phyloP scores from a whole-genome alignment of 2,113 vertebrate species.

The Raphicerus campestris region DNA sequence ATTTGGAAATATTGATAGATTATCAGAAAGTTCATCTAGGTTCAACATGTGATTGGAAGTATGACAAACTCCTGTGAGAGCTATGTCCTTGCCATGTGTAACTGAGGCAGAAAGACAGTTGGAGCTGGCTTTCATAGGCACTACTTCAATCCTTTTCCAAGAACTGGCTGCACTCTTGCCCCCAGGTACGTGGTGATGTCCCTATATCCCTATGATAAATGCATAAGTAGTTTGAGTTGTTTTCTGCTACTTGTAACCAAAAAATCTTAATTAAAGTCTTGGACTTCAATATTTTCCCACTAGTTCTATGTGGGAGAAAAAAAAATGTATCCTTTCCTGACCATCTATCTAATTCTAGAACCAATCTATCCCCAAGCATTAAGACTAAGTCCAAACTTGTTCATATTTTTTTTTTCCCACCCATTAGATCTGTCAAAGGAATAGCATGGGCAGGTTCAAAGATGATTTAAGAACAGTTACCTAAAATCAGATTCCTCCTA shows the following conservation, averaged over 20 bases:
- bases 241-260: not conserved
- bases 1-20: not conserved
- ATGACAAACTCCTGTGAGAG: not conserved
- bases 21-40: not conserved
- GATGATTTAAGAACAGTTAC: not conserved
- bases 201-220: not conserved
- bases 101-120: not conserved
- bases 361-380: not conserved
- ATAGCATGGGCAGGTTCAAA: not conserved
- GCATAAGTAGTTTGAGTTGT: not conserved
- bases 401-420: not conserved
- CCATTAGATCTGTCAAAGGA: not conserved
- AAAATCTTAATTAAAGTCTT: not conserved
- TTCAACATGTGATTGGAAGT: not conserved
- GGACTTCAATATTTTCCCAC: not conserved
- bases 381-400: not conserved
- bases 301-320: not conserved
- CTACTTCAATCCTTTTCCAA: not conserved
- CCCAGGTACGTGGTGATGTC: not conserved
- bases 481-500: not conserved
- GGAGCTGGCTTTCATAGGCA: not conserved
- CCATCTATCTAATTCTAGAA: slow-evolving; percentile 14
- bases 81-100: not conserved
- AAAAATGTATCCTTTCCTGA: not conserved
- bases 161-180: not conserved